Conservation (phyloP, 2,113 vertebrate species). For the Varanus salvator region DNA sequence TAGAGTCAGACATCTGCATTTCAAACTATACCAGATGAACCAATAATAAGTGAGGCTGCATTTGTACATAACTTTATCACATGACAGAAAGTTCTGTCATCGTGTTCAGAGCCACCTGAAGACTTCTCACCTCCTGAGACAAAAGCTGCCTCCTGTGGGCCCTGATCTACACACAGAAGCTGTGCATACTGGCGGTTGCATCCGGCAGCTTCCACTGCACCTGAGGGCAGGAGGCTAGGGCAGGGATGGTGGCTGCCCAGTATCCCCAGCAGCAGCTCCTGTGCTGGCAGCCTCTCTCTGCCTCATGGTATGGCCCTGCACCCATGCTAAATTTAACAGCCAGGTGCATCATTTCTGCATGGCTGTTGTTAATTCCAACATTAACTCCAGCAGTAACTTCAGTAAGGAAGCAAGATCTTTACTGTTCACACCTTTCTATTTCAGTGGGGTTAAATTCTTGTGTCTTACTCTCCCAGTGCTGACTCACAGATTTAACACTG, state of each 20-base stretch:
- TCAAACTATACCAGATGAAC: constrained; percentile 20
- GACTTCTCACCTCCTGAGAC: too few species aligned
- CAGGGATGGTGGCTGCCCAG: background rate
- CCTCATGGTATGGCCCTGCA: background rate
- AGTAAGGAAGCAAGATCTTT: background rate
- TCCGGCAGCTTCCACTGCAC: too few species aligned
- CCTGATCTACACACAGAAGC: too few species aligned
- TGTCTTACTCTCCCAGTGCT: background rate
- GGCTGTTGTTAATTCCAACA: background rate
- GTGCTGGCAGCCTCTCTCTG: background rate
- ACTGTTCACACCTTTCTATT: background rate
- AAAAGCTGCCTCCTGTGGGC: too few species aligned
- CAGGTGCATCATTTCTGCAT: background rate
- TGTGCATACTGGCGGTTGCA: too few species aligned
- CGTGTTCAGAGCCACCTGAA: too few species aligned
- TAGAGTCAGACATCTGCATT: constrained; percentile 23
- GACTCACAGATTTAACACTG: background rate
- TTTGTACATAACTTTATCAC: background rate
- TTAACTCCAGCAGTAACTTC: background rate
- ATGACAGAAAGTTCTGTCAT: background rate
- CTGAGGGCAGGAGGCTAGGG: too few species aligned
- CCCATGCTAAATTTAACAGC: background rate
- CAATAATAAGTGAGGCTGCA: constrained; percentile 6
- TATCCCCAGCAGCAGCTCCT: background rate
- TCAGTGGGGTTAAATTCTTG: background rate